phyloP scores from a whole-genome alignment of 2,888 invertebrate genomes.

The Phyllotreta striolata region DNA sequence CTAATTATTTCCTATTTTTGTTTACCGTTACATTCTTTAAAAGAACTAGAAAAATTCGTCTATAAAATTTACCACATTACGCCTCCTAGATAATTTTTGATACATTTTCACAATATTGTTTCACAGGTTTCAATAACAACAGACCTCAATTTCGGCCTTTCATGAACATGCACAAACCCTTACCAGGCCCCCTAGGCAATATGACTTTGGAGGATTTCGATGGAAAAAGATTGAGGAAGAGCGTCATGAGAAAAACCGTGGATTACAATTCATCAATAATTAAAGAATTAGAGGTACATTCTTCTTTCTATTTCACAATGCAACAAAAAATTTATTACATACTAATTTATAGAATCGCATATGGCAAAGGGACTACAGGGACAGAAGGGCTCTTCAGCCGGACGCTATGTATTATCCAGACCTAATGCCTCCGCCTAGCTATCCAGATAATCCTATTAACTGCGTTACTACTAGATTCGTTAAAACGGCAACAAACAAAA shows the following conservation, averaged over 20 bases:
- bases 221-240: slow-evolving; percentile 94
- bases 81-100: too few species aligned
- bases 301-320: too few species aligned
- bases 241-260: slow-evolving; percentile 96
- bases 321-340: neutral
- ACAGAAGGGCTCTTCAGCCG: slow-evolving; percentile 89
- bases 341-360: slow-evolving; percentile 74
- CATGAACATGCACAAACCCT: slow-evolving; percentile 57
- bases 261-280: slow-evolving; percentile 97
- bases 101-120: neutral
- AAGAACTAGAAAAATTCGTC: neutral
- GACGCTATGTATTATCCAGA: slow-evolving; percentile 95
- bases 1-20: slow-evolving; percentile 1
- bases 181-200: slow-evolving; percentile 63
- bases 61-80: too few species aligned
- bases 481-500: slow-evolving; percentile 99
- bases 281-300: slow-evolving; percentile 83
- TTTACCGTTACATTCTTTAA: neutral
- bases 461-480: slow-evolving; percentile 95
- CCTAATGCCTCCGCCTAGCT: slow-evolving; percentile 92
- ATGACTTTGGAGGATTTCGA: slow-evolving; percentile 91
- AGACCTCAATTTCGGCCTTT: slow-evolving; percentile 59
- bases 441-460: slow-evolving; percentile 95
- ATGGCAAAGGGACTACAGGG: slow-evolving; percentile 94
- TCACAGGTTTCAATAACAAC: slow-evolving; percentile 49